phyloP scores from a whole-genome alignment of 1,140 invertebrate genomes.

The Drosophila truncata region DNA sequence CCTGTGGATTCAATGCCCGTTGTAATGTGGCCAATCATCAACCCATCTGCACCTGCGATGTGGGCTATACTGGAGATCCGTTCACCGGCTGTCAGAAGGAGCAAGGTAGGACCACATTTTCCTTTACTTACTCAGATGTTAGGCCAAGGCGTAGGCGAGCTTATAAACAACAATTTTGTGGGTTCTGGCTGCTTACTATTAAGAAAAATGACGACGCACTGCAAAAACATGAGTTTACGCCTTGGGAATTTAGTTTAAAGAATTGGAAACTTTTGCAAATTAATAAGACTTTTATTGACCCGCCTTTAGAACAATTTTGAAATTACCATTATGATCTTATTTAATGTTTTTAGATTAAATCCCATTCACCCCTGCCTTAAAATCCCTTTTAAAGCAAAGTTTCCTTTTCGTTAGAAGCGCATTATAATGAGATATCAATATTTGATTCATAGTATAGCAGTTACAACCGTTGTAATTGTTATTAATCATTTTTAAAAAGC shows the following conservation, averaged over 20 bases:
- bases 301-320: not conserved
- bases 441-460: constrained; percentile 2
- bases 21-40: constrained; percentile 90
- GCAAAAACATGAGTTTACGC: constrained; percentile 53
- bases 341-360: not conserved
- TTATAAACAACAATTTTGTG: constrained; percentile 21
- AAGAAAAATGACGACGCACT: constrained; percentile 31
- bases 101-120: constrained; percentile 86
- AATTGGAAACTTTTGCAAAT: constrained; percentile 59
- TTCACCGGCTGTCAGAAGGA: constrained; percentile 89
- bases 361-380: not conserved
- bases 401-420: constrained; percentile 57
- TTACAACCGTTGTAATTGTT: constrained; percentile 38
- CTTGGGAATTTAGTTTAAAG: constrained; percentile 34
- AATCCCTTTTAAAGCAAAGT: constrained; percentile 29
- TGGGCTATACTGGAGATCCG: constrained; percentile 92
- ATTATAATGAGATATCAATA: constrained; percentile 36
- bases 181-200: constrained; percentile 56
- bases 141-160: constrained; percentile 70
- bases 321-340: not conserved
- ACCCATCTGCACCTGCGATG: constrained; percentile 89
- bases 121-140: constrained; percentile 36
- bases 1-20: constrained; percentile 89
- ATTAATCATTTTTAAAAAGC: not conserved
- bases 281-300: not conserved